Base-by-base conservation (phyloP, 2,888 invertebrate species). In the Rhamnusium bicolor region DNA sequence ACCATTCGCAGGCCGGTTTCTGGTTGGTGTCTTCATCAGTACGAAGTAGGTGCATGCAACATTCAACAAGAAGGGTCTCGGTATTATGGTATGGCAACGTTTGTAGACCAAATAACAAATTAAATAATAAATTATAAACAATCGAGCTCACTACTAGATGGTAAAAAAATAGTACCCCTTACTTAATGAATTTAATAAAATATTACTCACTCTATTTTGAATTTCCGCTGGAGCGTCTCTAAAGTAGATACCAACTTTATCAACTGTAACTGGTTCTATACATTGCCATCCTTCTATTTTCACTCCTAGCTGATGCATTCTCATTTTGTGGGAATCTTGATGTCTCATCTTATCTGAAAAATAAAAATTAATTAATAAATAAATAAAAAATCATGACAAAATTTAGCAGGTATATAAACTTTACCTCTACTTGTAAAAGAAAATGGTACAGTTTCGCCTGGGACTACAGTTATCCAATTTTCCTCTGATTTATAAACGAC, bases 181-280 rank as follows among this genome's bases (percentile, higher is more conserved):
- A n/a, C n/a, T n/a, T n/a, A n/a, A n/a, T n/a, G n/a, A n/a, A n/a
- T n/a, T n/a, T n/a, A n/a, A n/a, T n/a, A n/a, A n/a, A n/a, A n/a
- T n/a, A n/a, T n/a, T 24, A 80, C 83, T 80, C 80, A 86, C 86
- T 67, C 84, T 81, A 74, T 81, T 80, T 73, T 86, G 84, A 56
- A 85, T 79, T 74, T 89, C 88, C 7, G 89, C 87, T 32, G 85
- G 87, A 0, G 93, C 92, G 76, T 92, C 92, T n/a, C 96, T 89
- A 86, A 98, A 99, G 89, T 95, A 99, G 53, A 95, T 92, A 1
- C 99, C 99, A 19, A 98, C 98, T 87, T 96, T 94, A 88, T 99
- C 99, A 0, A 99, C 96, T 7, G 97, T 96, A 14, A 99, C 95
- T 0, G 98, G 97, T 79, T 94, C 93, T 63, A 96, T 89, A 40